These are phyloP conservation scores for Drosophila kepulauana DNA, from an alignment of 1,140 invertebrate genomes.

Conservation along the genomic window DNA sequence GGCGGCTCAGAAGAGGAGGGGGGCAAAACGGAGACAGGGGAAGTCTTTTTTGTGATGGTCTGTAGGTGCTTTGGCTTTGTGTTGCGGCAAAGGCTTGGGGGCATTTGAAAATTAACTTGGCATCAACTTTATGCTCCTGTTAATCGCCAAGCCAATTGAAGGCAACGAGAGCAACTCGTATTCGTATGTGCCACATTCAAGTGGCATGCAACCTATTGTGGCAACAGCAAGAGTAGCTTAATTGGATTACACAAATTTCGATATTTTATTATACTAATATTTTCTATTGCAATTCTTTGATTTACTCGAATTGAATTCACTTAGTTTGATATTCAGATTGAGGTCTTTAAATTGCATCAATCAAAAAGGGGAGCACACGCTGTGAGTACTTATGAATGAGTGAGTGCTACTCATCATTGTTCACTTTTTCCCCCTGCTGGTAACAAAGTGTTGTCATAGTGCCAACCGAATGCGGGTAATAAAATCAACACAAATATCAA, in stretches of 20 bases:
- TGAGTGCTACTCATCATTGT: slow-evolving; percentile 9
- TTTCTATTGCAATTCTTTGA: neutral
- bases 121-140: slow-evolving; percentile 14
- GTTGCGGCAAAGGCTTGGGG: slow-evolving; percentile 16
- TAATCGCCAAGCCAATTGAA: slow-evolving; percentile 21
- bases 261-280: too few relatives aligned
- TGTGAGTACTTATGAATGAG: neutral
- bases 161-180: neutral
- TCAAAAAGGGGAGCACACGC: neutral
- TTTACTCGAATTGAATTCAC: neutral
- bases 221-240: neutral
- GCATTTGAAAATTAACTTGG: slow-evolving; percentile 44
- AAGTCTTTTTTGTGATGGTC: too few relatives aligned
- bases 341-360: neutral
- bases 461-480: neutral
- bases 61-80: slow-evolving; percentile 20
- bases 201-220: slow-evolving; percentile 16
- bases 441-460: slow-evolving; percentile 8
- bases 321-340: neutral
- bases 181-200: neutral
- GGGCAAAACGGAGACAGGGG: neutral
- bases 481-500: neutral
- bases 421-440: neutral
- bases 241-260: neutral
- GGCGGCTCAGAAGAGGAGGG: too few relatives aligned